Percentiles rank a stretch among this genome's conserved stretches.
Conservation (phyloP, 2,888 invertebrate species). For the Entomobrya multifasciata region DNA sequence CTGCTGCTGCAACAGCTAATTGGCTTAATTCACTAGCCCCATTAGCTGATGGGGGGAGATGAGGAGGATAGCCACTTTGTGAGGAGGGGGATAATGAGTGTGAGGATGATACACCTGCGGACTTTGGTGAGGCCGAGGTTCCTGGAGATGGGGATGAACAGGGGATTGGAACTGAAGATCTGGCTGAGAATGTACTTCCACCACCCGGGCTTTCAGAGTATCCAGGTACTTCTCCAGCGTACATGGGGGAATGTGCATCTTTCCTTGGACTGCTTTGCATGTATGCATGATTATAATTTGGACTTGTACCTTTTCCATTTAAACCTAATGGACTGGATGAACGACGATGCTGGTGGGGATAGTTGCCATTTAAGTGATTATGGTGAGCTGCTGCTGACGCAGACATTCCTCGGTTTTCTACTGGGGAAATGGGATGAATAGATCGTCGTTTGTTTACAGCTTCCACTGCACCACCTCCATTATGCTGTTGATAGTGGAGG, state of each 20-base stretch:
- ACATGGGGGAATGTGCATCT: conserved; percentile 78
- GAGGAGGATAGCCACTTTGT: conserved; percentile 69
- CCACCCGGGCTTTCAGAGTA: conserved; percentile 44
- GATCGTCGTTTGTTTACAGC: conserved; percentile 68
- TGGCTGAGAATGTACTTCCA: conserved; percentile 71
- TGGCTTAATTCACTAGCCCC: conserved; percentile 66
- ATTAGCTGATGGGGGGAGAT: conserved; percentile 69
- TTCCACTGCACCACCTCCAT: conserved; percentile 49
- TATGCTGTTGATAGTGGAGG: conserved; percentile 43
- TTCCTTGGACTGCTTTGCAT: conserved; percentile 76
- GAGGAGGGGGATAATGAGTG: conserved; percentile 76
- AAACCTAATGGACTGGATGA: conserved; percentile 60
- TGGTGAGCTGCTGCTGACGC: not conserved
- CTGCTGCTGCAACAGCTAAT: conserved; percentile 71
- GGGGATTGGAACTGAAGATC: conserved; percentile 78
- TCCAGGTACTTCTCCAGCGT: conserved; percentile 77
- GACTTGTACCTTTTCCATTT: conserved; percentile 58
- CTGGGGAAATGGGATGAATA: conserved; percentile 69
- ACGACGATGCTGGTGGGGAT: conserved; percentile 48
- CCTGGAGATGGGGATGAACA: conserved; percentile 78
- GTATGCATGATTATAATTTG: conserved; percentile 57
- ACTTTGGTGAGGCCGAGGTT: conserved; percentile 78
- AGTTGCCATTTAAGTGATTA: conserved; percentile 63
- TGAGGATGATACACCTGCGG: conserved; percentile 63
- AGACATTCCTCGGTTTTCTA: conserved; percentile 15